These are phyloP conservation scores for Delichon dasypus DNA, from an alignment of 2,797 vertebrate genomes.

Conservation along the genomic window DNA sequence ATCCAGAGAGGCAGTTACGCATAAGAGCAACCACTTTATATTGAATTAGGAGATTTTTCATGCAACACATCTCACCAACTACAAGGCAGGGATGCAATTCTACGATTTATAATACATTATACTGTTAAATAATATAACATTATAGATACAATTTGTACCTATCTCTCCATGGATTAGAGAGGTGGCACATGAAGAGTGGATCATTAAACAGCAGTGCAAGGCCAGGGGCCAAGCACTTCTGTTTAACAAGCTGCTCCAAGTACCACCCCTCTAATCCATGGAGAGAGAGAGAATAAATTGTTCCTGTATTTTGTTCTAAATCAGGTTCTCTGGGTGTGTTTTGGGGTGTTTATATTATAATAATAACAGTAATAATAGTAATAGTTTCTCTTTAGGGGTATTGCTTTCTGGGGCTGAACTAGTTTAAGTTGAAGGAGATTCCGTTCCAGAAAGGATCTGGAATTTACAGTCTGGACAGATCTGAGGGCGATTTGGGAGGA, in stretches of 20 bases:
- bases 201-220: constrained; percentile 80
- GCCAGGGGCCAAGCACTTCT: constrained; percentile 81
- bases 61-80: constrained; percentile 79
- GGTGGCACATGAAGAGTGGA: constrained; percentile 78
- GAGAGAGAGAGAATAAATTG: constrained; percentile 77
- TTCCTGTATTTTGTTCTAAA: constrained; percentile 68
- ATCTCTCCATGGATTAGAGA: constrained; percentile 81
- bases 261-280: constrained; percentile 77
- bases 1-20: constrained; percentile 75
- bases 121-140: constrained; percentile 83
- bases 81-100: constrained; percentile 80
- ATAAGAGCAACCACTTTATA: constrained; percentile 75
- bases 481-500: fast-evolving
- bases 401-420: neutral
- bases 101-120: constrained; percentile 83
- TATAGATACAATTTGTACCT: constrained; percentile 83
- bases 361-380: neutral
- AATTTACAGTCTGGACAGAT: neutral
- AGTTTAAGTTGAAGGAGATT: neutral
- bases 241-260: constrained; percentile 82
- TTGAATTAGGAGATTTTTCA: constrained; percentile 79
- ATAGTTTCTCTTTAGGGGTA: constrained; percentile 1
- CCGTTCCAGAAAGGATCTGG: neutral
- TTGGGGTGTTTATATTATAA: neutral
- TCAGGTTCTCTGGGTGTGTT: constrained; percentile 33